phyloP scores from a whole-genome alignment of 92 coral and sea anemone species.

The Siderastrea radians region DNA sequence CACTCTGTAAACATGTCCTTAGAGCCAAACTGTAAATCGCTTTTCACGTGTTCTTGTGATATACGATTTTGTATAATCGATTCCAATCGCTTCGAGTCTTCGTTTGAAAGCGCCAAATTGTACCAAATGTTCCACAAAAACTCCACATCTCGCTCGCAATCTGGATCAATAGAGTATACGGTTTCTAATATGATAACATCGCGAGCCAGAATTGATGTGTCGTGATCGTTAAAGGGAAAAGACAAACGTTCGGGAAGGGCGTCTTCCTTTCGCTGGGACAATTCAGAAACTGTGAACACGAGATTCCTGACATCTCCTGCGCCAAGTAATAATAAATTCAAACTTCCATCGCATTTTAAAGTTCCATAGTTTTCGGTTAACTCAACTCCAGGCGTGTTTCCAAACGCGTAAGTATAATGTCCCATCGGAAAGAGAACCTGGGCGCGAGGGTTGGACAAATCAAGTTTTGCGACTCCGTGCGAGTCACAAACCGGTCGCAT shows the following conservation, averaged over 20 bases:
- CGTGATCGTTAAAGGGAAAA: constrained; percentile 31
- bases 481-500: background rate
- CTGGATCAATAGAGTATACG: background rate
- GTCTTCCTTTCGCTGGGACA: background rate
- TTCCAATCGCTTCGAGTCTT: no score
- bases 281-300: constrained; percentile 22
- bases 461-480: constrained; percentile 1
- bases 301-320: constrained; percentile 38
- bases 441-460: constrained; percentile 8
- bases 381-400: constrained; percentile 36
- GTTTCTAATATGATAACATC: constrained; percentile 37
- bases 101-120: background rate
- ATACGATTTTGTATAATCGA: no score
- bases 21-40: constrained; percentile 23
- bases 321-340: constrained; percentile 30
- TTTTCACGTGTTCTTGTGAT: no score
- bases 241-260: constrained; percentile 8
- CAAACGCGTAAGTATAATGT: constrained; percentile 39
- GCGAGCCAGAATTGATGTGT: constrained; percentile 35
- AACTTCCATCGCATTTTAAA: background rate
- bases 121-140: constrained; percentile 49
- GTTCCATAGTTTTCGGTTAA: constrained; percentile 43
- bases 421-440: constrained; percentile 40
- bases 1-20: constrained; percentile 20
- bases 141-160: constrained; percentile 21